Evolutionary conservation across 2,113 vertebrate genomes (phyloP).

Genomic region (Bungarus multicinctus): DNA sequence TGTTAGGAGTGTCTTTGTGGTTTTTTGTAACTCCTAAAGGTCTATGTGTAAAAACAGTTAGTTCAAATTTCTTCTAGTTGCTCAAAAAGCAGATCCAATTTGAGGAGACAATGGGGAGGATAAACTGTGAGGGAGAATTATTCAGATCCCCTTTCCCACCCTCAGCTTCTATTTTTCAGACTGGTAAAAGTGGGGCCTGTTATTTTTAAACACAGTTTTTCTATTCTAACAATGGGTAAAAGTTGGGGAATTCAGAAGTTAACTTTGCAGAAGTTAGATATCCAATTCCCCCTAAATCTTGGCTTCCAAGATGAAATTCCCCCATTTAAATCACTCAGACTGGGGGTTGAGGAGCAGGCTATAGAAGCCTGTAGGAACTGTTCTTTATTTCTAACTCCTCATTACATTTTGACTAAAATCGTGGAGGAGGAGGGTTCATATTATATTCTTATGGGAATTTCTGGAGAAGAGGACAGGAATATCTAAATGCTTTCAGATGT

Average conservation of each 20-base stretch:
- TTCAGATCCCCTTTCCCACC: background rate
- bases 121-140: background rate
- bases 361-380: background rate
- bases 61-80: background rate
- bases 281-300: background rate
- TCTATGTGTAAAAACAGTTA: background rate
- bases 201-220: background rate
- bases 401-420: background rate
- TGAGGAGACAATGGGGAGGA: background rate
- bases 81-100: background rate
- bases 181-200: background rate
- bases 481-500: background rate
- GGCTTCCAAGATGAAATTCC: background rate
- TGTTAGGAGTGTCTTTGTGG: background rate
- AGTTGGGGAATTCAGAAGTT: background rate
- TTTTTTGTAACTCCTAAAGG: background rate
- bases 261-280: background rate
- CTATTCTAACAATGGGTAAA: background rate
- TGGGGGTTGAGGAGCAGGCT: background rate
- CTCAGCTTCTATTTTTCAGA: background rate
- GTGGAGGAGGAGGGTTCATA: background rate
- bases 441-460: background rate
- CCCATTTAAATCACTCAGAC: background rate
- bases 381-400: background rate
- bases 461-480: background rate